Percentiles rank a stretch among this genome's conserved stretches.
Conservation (phyloP, 2,113 vertebrate species). For the Odocoileus virginianus region DNA sequence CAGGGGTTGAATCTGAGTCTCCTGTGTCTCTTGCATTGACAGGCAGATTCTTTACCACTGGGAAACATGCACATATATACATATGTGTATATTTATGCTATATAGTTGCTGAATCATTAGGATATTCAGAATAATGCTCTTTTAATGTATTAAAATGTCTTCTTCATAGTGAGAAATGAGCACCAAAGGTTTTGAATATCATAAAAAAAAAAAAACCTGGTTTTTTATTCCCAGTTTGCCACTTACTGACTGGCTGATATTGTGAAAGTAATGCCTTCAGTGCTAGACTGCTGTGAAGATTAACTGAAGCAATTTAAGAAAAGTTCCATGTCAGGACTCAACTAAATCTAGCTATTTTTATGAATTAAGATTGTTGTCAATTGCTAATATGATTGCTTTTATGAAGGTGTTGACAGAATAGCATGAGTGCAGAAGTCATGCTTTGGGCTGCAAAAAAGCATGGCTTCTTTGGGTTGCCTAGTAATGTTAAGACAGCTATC, state of each 20-base stretch:
- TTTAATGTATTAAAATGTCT: not conserved
- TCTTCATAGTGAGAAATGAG: not conserved
- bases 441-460: not conserved
- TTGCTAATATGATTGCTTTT: not conserved
- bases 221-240: not conserved
- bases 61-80: not conserved
- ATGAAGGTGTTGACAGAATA: not conserved
- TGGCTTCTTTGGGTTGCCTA: not conserved
- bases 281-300: not conserved
- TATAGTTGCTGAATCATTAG: not conserved
- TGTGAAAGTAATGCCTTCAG: not conserved
- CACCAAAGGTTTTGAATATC: not conserved
- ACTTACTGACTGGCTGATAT: not conserved
- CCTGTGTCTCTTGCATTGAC: not conserved
- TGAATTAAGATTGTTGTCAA: not conserved
- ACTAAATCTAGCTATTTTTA: not conserved
- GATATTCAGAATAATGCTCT: not conserved
- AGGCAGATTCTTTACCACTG: not conserved
- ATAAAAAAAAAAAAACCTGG: not conserved
- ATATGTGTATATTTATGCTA: not conserved
- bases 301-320: not conserved
- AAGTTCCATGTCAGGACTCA: not conserved
- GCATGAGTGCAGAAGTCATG: not conserved
- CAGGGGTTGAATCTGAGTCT: not conserved
- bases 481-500: not conserved